Evolutionary conservation across 2,113 vertebrate species (phyloP).

Genomic region (Electrona antarctica): DNA sequence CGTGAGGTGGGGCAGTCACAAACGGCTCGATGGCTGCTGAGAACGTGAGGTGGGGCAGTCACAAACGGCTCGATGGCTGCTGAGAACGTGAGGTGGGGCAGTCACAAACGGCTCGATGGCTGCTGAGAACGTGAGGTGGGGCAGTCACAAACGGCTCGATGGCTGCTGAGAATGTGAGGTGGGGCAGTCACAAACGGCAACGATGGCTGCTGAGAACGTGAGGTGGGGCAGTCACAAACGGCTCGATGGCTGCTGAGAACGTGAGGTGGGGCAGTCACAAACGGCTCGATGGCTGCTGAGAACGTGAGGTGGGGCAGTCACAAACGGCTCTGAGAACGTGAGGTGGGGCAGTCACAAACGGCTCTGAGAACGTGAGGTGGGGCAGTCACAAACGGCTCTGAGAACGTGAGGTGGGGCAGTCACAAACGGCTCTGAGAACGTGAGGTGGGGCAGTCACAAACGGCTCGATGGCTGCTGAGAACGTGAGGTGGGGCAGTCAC

Average conservation of each 20-base stretch:
- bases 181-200: conserved; percentile 61
- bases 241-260: too few species aligned
- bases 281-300: too few species aligned
- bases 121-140: conserved; percentile 65
- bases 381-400: conserved; percentile 58
- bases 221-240: conserved; percentile 62
- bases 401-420: conserved; percentile 64
- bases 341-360: conserved; percentile 62
- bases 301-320: conserved; percentile 58
- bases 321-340: conserved; percentile 62
- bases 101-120: conserved; percentile 54
- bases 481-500: conserved; percentile 58
- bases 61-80: conserved; percentile 59
- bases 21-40: too few species aligned
- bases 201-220: too few species aligned
- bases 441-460: conserved; percentile 61
- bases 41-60: conserved; percentile 60
- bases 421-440: conserved; percentile 60
- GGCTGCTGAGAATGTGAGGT: conserved; percentile 62
- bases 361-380: conserved; percentile 62
- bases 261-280: conserved; percentile 61
- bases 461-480: too few species aligned
- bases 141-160: conserved; percentile 57
- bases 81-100: conserved; percentile 65
- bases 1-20: conserved; percentile 58